Conservation (phyloP, 2,113 vertebrate genomes). For the Ptyas mucosa region DNA sequence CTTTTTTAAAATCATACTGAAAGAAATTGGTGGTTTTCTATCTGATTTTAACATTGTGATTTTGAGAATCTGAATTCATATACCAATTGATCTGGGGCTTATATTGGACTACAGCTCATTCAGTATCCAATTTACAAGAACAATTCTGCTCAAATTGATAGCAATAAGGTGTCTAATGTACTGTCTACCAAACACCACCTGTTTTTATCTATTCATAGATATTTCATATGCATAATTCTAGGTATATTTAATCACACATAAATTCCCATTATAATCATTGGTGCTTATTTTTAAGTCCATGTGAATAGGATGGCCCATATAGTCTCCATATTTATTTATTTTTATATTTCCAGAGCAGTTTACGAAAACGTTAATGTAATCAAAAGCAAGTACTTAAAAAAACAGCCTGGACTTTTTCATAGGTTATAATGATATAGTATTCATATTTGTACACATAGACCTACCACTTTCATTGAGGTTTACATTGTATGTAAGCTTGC, state of each 20-base stretch:
- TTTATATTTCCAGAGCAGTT: neutral
- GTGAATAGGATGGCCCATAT: neutral
- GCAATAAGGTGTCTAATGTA: fast-evolving
- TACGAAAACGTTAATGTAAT: neutral
- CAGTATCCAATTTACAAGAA: neutral
- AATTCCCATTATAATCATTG: neutral
- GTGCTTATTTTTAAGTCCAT: neutral
- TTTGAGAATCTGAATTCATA: neutral
- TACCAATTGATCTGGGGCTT: neutral
- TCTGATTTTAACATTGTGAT: neutral
- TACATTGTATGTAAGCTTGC: neutral
- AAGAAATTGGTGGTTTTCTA: neutral
- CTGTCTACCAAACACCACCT: neutral
- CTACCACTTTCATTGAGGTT: neutral
- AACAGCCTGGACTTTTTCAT: neutral
- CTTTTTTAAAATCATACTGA: neutral
- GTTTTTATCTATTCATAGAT: neutral
- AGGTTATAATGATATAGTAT: neutral
- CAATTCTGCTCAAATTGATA: neutral
- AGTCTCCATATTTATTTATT: neutral
- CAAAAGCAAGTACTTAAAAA: neutral
- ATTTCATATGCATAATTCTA: neutral
- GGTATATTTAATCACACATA: neutral
- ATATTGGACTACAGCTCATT: neutral
- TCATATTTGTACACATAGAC: neutral